Evolutionary conservation across 2,797 vertebrate species (phyloP).

Genomic region (Holocentrus rufus): DNA sequence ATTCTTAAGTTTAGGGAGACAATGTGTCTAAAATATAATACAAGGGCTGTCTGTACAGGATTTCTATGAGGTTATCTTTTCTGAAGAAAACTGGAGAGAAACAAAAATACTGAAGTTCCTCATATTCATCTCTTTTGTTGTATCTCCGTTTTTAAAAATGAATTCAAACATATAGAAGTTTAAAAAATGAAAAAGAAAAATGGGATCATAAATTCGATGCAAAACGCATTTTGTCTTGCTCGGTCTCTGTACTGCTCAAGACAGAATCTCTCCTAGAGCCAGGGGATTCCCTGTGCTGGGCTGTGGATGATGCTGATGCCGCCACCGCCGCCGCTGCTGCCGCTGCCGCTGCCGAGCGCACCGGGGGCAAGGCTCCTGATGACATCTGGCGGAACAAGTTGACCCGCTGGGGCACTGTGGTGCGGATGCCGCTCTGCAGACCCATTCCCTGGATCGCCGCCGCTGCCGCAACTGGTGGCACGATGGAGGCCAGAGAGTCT

Average conservation of each 20-base stretch:
- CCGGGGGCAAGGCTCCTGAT: slow-evolving; percentile 92
- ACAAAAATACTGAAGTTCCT: slow-evolving; percentile 82
- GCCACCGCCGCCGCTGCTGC: slow-evolving; percentile 66
- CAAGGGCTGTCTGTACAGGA: slow-evolving; percentile 88
- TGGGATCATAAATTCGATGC: slow-evolving; percentile 98
- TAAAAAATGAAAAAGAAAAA: slow-evolving; percentile 72
- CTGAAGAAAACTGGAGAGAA: slow-evolving; percentile 79
- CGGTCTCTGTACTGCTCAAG: slow-evolving; percentile 93
- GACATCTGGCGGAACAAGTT: slow-evolving; percentile 98
- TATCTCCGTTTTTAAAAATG: slow-evolving; percentile 83
- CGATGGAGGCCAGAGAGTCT: slow-evolving; percentile 92
- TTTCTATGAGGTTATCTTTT: slow-evolving; percentile 88
- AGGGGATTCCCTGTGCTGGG: slow-evolving; percentile 88
- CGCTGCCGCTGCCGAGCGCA: slow-evolving; percentile 80
- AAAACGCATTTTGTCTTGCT: slow-evolving; percentile 97
- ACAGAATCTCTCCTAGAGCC: slow-evolving; percentile 89
- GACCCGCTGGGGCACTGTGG: slow-evolving; percentile 90
- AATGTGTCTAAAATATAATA: slow-evolving; percentile 95
- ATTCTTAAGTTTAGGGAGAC: slow-evolving; percentile 91
- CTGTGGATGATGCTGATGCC: slow-evolving; percentile 73
- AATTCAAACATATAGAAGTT: slow-evolving; percentile 77
- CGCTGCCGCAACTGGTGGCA: slow-evolving; percentile 80
- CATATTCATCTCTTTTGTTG: slow-evolving; percentile 79
- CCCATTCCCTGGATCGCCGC: slow-evolving; percentile 80
- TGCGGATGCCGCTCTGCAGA: slow-evolving; percentile 84